A percentile compares a stretch with the other conserved stretches of the same genome.
Conservation (phyloP, 2,888 invertebrate species). For the Druceiella hillmani region DNA sequence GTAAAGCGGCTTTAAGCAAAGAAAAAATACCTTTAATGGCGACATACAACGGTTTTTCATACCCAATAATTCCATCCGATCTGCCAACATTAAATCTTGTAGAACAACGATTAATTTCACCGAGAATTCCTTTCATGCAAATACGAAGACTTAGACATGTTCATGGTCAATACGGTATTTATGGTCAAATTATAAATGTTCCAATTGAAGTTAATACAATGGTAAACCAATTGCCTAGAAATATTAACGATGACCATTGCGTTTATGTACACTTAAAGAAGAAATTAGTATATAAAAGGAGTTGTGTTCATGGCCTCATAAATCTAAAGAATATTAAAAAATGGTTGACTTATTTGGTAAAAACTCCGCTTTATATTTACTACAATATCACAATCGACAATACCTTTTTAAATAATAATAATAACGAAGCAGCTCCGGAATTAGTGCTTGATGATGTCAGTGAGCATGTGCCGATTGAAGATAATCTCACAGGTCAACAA, state of each 20-base stretch:
- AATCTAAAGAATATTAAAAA: too few relatives aligned
- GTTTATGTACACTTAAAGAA: too few relatives aligned
- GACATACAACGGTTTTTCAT: constrained; percentile 2
- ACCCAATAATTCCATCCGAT: constrained; percentile 3
- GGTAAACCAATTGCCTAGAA: too few relatives aligned
- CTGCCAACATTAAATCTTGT: constrained; percentile 5
- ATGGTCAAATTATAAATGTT: too few relatives aligned
- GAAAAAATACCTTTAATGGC: constrained; percentile 1
- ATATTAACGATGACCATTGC: too few relatives aligned
- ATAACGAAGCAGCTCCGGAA: background rate
- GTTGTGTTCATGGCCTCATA: too few relatives aligned
- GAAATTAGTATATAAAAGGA: too few relatives aligned
- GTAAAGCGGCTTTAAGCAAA: constrained; percentile 10
- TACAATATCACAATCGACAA: constrained; percentile 1
- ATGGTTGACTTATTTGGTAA: too few relatives aligned
- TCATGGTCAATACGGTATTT: too few relatives aligned
- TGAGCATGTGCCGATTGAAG: constrained; percentile 4
- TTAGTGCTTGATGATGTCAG: background rate
- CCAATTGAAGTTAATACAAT: too few relatives aligned
- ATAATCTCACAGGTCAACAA: constrained; percentile 3
- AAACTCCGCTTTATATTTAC: constrained; percentile 5
- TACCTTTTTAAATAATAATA: background rate
- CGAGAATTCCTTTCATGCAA: constrained; percentile 7
- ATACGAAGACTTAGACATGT: constrained; percentile 2
- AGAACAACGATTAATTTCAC: constrained; percentile 6